These are phyloP conservation scores for Ochlodes sylvanus DNA, from an alignment of 2,888 invertebrate genomes.

Conservation along the genomic window DNA sequence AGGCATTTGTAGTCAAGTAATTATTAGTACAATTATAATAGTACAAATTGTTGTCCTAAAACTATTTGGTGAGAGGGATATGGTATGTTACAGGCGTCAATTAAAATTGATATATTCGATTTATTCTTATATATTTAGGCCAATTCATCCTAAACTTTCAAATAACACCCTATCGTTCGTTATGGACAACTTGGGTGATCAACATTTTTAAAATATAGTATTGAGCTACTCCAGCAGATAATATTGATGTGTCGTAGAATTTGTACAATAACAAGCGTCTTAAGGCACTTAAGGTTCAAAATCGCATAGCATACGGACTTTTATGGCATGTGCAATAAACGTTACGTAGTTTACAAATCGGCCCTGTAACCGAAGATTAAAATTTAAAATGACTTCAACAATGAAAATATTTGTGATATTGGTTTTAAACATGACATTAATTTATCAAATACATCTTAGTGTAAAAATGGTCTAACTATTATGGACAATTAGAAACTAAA, in stretches of 20 bases:
- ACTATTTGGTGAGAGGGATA: too few relatives aligned
- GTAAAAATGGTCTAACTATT: not conserved
- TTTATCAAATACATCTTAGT: not conserved
- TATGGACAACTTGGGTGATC: not conserved
- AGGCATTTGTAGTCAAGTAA: too few relatives aligned
- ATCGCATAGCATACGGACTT: not conserved
- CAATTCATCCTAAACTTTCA: too few relatives aligned
- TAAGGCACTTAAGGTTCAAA: conserved; percentile 12
- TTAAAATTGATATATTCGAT: too few relatives aligned
- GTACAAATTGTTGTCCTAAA: too few relatives aligned
- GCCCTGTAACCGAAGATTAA: not conserved
- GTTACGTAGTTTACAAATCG: not conserved
- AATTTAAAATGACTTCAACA: not conserved
- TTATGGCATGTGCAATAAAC: not conserved
- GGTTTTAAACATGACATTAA: not conserved
- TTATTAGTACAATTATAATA: too few relatives aligned
- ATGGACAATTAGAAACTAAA: not conserved
- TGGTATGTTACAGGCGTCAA: too few relatives aligned
- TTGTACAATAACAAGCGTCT: conserved; percentile 9
- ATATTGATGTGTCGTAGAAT: conserved; percentile 4
- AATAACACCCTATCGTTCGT: too few relatives aligned
- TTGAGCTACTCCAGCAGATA: not conserved
- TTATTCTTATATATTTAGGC: too few relatives aligned
- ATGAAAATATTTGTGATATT: not conserved
- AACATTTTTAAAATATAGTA: not conserved